Evolutionary conservation across 2,797 vertebrate species (phyloP).

Genomic region (Nasua narica): DNA sequence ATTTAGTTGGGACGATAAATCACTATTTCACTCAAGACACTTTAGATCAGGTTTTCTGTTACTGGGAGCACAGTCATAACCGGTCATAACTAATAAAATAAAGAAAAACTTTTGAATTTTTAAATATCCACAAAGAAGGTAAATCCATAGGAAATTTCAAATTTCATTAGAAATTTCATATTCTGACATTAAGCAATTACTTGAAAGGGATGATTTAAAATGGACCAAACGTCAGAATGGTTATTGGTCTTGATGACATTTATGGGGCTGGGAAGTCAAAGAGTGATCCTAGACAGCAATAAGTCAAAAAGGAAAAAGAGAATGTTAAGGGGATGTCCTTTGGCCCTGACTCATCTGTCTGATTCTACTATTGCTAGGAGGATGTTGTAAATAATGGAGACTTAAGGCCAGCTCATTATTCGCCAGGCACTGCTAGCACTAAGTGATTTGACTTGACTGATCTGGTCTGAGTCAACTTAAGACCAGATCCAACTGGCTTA

Average conservation of each 20-base stretch:
- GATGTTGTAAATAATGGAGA: conserved; percentile 48
- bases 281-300: background rate
- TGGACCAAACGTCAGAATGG: background rate
- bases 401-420: background rate
- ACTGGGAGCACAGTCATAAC: background rate
- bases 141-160: background rate
- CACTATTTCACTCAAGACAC: background rate
- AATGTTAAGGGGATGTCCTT: background rate
- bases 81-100: background rate
- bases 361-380: background rate
- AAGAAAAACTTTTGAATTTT: background rate
- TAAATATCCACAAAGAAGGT: background rate
- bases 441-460: conserved; percentile 35
- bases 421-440: background rate
- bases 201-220: background rate
- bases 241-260: background rate
- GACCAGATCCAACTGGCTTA: background rate
- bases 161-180: background rate
- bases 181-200: background rate
- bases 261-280: background rate
- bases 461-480: conserved; percentile 31
- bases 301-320: background rate
- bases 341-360: background rate
- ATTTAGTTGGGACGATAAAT: conserved; percentile 32
- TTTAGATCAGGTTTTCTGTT: conserved; percentile 9